Evolutionary conservation across 2,797 vertebrate genomes (phyloP), one percentile per base, ranked within the genome.

Genomic region (Myioborus melanocephalus): DNA sequence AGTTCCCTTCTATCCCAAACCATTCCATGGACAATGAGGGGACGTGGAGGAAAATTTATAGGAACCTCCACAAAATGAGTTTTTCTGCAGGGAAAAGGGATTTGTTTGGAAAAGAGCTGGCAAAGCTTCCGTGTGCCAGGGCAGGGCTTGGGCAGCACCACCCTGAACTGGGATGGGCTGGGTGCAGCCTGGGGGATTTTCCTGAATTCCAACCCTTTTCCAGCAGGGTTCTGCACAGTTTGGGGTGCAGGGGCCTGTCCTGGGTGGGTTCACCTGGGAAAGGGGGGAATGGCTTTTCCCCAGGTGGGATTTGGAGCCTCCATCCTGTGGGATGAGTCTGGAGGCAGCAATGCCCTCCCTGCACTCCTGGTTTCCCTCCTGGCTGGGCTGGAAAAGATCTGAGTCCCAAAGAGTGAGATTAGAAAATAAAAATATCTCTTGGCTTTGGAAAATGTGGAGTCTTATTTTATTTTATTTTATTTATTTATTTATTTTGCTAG

Each of bases 21-120:
- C 28, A 43, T 34, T 30, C 44, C 14, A 12, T 1, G 15, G n/a
- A 5, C 32, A 83, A 52, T 0, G 1, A 43, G 14, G 13, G 32
- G 21, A 23, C 8, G 10, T 11, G 16, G 18, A n/a, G 22, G 28
- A 22, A 55, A 52, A 32, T 5, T 37, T 21, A 4, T 1, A 27
- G 66, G 39, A 70, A 47, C 7, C 10, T 4, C 3, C 32, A 9
- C 2, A 35, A 55, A 44, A 43, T 14, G 28, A 32, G 2, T 4
- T 47, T 63, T 47, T 32, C 37, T 23, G 5, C 24, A 41, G 2
- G 22, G 22, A 63, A 84, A 75, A 89, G 7, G 24, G 22, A 27
- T 37, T 57, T 26, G 7, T 21, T 70, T 63, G 30, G 37, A n/a
- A 39, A 84, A 27, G 10, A n/a, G 5, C 16, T 39, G 32, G 17